Evolutionary conservation across 2,113 vertebrate genomes (phyloP).

Genomic region (Psophia crepitans): DNA sequence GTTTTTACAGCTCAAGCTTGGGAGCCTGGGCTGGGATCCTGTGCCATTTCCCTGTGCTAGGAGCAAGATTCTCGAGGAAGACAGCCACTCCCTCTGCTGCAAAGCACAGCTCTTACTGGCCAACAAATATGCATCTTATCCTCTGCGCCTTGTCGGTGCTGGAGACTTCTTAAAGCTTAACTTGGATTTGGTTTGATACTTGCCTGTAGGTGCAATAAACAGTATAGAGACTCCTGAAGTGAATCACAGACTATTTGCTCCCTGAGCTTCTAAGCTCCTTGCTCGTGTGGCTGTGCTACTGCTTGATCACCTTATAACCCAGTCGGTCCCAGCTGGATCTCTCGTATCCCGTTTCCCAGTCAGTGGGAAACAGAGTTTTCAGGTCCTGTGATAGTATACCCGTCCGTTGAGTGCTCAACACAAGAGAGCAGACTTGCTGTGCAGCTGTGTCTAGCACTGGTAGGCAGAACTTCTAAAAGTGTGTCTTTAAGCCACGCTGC

Average conservation of each 20-base stretch:
- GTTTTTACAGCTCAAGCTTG: conserved; percentile 46
- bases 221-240: neutral
- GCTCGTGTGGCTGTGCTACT: neutral
- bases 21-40: conserved; percentile 39
- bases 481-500: neutral
- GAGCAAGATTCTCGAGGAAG: neutral
- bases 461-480: neutral
- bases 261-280: neutral
- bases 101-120: neutral
- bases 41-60: conserved; percentile 7
- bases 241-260: accelerated
- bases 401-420: neutral
- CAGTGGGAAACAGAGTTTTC: neutral
- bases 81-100: conserved; percentile 22
- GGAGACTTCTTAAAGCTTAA: neutral
- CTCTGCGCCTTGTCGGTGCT: neutral
- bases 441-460: neutral
- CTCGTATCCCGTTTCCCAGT: neutral
- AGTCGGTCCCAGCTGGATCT: neutral
- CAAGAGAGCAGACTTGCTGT: neutral
- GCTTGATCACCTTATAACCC: neutral
- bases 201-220: neutral
- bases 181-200: neutral
- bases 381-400: neutral
- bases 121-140: neutral